Evolutionary conservation across 2,888 invertebrate species (phyloP).

Genomic region (Rhyacophila evoluta): DNA sequence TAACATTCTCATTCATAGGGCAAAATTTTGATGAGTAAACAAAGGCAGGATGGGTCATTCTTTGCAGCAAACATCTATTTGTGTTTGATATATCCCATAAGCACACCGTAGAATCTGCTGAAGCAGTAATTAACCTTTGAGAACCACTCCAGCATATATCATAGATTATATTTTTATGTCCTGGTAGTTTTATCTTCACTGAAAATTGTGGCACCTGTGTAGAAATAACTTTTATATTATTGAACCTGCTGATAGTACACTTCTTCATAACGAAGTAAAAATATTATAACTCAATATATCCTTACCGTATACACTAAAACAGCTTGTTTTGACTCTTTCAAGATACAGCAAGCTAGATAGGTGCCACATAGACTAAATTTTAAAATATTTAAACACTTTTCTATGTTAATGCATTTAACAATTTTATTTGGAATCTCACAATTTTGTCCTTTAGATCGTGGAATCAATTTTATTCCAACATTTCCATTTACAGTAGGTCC

Average conservation of each 20-base stretch:
- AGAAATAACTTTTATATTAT: slow-evolving; percentile 35
- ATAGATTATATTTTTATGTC: slow-evolving; percentile 76
- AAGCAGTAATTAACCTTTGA: slow-evolving; percentile 71
- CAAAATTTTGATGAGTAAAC: slow-evolving; percentile 75
- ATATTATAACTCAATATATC: not conserved
- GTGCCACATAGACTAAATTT: slow-evolving; percentile 68
- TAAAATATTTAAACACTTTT: slow-evolving; percentile 66
- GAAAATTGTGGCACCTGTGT: slow-evolving; percentile 46
- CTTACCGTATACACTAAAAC: slow-evolving; percentile 69
- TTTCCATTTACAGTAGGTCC: not conserved
- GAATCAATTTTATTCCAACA: not conserved
- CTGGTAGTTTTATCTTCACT: slow-evolving; percentile 60
- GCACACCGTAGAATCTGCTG: slow-evolving; percentile 75
- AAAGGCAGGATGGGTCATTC: slow-evolving; percentile 77
- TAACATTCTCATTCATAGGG: slow-evolving; percentile 60
- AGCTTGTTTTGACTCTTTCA: slow-evolving; percentile 65
- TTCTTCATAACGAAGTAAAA: no score
- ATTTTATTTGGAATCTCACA: slow-evolving; percentile 74
- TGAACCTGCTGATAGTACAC: not conserved
- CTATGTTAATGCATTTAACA: slow-evolving; percentile 60
- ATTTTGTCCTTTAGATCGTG: slow-evolving; percentile 31
- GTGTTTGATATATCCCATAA: slow-evolving; percentile 66
- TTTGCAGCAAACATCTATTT: slow-evolving; percentile 58
- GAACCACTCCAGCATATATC: slow-evolving; percentile 73
- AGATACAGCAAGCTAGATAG: slow-evolving; percentile 69